Evolutionary conservation across 2,797 vertebrate genomes (phyloP), one percentile per base, ranked within the genome.

Genomic region (Pseudomugil gertrudae): DNA sequence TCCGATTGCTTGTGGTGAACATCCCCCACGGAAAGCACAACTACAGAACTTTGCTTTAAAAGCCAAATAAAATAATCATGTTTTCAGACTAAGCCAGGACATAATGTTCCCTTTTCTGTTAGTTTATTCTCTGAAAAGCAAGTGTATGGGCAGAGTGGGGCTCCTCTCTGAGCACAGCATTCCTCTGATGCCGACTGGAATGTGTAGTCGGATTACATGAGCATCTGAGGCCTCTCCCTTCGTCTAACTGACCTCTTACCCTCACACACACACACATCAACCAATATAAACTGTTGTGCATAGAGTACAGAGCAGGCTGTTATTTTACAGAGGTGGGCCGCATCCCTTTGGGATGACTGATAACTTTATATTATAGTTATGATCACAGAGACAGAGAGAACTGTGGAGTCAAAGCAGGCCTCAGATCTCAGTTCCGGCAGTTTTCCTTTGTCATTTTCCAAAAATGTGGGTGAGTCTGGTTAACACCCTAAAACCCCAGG

Each of bases 401-500:
- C 87, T 86, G 79, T 69, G 71, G 82, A 61, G 87, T 15, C 67
- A 74, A 69, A 71, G 72, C 60, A 76, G 73, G 69, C 76, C 77
- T 89, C 84, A 76, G 76, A 92, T 92, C 87, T 84, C 59, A 71
- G 76, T 90, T 89, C 88, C 74, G 85, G 83, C 76, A 21, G 74
- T 63, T 66, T 86, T 69, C 69, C 69, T 91, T 92, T 92, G 89
- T 94, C 92, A 92, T 91, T 86, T 86, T 86, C 80, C 79, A 94
- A 91, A 93, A 92, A 94, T 95, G 92, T 93, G 93, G 92, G 93
- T 90, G 92, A 93, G 91, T 84, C 91, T 87, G 87, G 93, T 92
- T 91, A 93, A 94, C 92, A 93, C 94, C 94, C 92, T 87, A 83
- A n/a, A 92, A 90, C 72, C 84, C 75, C 76, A 76, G 80, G 86